Percentiles rank a stretch among this genome's conserved stretches.
Evolutionary conservation across 2,797 vertebrate genomes (phyloP).

Genomic region (Yasuhikotakia modesta): DNA sequence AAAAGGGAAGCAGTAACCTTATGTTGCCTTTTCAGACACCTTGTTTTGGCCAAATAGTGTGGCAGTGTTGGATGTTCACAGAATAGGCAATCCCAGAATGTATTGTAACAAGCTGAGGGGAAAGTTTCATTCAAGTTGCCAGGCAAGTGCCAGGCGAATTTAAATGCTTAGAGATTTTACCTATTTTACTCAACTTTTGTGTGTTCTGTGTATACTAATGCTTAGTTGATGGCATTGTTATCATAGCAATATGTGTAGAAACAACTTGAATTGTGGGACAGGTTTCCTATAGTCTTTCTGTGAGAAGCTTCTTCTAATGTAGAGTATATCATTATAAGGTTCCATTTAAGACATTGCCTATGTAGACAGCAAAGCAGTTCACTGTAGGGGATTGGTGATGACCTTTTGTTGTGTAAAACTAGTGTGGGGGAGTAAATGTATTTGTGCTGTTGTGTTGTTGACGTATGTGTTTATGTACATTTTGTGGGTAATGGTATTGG

Average conservation of each 20-base stretch:
- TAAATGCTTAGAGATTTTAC: no score
- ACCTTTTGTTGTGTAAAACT: constrained; percentile 6
- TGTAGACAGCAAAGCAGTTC: neutral
- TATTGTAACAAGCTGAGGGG: no score
- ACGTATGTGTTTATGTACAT: constrained; percentile 11
- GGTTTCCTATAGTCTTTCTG: no score
- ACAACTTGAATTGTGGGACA: no score
- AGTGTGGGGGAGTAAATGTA: neutral
- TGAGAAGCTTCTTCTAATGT: no score
- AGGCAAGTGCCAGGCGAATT: no score
- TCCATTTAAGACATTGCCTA: neutral
- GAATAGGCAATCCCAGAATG: no score
- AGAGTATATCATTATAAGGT: no score
- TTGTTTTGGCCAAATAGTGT: neutral
- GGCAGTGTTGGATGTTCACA: neutral
- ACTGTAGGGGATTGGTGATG: neutral
- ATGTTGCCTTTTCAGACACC: neutral
- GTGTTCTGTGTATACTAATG: no score
- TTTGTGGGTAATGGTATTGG: constrained; percentile 30
- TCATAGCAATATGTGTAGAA: no score
- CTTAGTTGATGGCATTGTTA: neutral
- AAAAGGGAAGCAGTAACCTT: neutral
- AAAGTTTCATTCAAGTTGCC: no score
- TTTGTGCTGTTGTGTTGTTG: constrained; percentile 28
- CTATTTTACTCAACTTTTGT: no score